Base-by-base conservation (phyloP, 2,113 vertebrate genomes). In the Phalacrocorax carbo region DNA sequence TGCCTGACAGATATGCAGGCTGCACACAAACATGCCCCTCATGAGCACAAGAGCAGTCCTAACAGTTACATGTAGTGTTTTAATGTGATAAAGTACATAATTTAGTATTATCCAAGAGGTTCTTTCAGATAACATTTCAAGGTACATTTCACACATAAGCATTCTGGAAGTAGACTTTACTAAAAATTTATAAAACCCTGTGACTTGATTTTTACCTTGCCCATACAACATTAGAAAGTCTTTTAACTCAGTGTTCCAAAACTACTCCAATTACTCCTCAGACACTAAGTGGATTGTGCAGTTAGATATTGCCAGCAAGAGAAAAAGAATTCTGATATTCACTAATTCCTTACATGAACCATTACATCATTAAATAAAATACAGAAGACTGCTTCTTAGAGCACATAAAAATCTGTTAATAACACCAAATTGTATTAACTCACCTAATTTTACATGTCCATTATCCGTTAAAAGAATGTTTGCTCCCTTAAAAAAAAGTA, bases 381-480 rank as follows among this genome's bases (percentile, higher is more conserved):
- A 32, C 6, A 75, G 17, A 36, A 93, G 21, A 57, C 32, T 80
- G 38, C 58, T 86, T 70, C 42, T 71, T 22, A n/a, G 5, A 87
- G 19, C 21, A 85, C 3, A 9, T 36, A 38, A 58, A 88, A 84
- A 86, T 23, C n/a, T 66, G 48, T 21, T 60, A 17, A 13, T 27
- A 89, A 48, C 14, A 70, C 10, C 13, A 40, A 70, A 27, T 30
- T 73, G 14, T 27, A 93, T 75, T 54, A 79, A 98, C 98, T 99
- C 97, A 99, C 99, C 99, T 97, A 99, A 98, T 97, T 99, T 99
- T 93, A 99, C 98, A 68, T 99, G 99, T 88, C 99, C 99, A 64
- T 99, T 99, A 98, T 99, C 99, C 23, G 99, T 99, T 98, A 99
- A 97, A 61, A 99, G 98, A 97, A 99, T 99, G 98, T 99, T 99